These are phyloP conservation scores for Anas acuta DNA, from an alignment of 2,797 vertebrate genomes.

Conservation along the genomic window DNA sequence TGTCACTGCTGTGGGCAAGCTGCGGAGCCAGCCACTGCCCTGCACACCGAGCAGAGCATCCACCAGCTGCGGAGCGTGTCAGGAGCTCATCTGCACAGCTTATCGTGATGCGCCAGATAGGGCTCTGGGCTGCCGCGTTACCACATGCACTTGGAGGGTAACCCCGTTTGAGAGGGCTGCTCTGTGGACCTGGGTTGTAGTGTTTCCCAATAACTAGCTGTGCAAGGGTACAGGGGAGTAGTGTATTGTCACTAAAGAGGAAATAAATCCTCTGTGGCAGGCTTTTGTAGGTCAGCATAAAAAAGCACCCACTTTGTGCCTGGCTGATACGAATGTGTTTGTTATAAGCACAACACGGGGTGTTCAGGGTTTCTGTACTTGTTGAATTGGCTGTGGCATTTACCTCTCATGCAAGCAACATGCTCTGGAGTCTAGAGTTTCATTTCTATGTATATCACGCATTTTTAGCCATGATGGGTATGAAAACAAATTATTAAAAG, in stretches of 20 bases:
- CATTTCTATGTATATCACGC: neutral
- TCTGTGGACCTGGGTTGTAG: neutral
- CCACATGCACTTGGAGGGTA: fast-evolving
- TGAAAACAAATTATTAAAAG: neutral
- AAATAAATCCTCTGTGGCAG: neutral
- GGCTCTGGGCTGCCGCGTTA: fast-evolving
- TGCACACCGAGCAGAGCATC: neutral
- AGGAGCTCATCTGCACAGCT: neutral
- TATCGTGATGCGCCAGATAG: neutral
- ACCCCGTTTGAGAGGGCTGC: neutral
- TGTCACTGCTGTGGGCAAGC: fast-evolving
- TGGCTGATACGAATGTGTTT: neutral
- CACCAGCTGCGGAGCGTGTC: fast-evolving
- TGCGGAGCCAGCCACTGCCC: neutral
- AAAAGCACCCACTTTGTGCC: fast-evolving
- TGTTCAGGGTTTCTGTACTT: neutral
- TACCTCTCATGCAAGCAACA: neutral
- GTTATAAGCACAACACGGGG: neutral
- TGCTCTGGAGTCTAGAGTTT: neutral
- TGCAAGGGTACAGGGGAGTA: neutral
- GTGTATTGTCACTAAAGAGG: neutral
- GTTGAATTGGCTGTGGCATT: neutral
- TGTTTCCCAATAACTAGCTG: neutral
- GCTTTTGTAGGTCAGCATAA: neutral
- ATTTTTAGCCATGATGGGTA: neutral